Conservation (phyloP, 2,888 invertebrate genomes). For the Nephrotoma flavescens region DNA sequence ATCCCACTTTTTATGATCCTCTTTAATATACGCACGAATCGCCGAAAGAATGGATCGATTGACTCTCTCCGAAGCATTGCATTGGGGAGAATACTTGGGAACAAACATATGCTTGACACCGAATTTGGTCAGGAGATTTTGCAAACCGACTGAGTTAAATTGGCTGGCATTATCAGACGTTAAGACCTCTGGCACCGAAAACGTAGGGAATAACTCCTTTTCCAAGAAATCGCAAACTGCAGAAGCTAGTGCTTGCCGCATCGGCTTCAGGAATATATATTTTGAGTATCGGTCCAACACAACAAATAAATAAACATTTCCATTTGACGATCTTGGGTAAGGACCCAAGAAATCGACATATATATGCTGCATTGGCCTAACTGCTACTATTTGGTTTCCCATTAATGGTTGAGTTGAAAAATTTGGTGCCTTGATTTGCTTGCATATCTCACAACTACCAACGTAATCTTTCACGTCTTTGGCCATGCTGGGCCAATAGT, state of each 20-base stretch:
- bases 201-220: too few relatives aligned
- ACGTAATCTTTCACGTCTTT: not conserved
- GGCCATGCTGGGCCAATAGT: not conserved
- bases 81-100: too few relatives aligned
- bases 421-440: not conserved
- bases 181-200: too few relatives aligned
- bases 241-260: not conserved
- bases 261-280: not conserved
- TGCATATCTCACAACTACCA: not conserved
- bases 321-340: not conserved
- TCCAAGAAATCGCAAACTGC: not conserved
- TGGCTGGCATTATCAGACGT: too few relatives aligned
- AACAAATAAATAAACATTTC: not conserved
- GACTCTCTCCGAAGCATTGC: too few relatives aligned
- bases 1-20: conserved; percentile 3
- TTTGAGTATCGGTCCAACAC: not conserved
- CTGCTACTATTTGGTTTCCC: not conserved
- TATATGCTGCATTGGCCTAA: not conserved
- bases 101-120: not conserved
- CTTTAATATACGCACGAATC: not conserved
- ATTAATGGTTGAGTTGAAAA: not conserved
- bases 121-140: not conserved
- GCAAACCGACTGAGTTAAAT: not conserved
- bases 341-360: not conserved
- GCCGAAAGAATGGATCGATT: not conserved